Evolutionary conservation across 2,888 invertebrate species (phyloP).

Genomic region (Sesia bembeciformis): DNA sequence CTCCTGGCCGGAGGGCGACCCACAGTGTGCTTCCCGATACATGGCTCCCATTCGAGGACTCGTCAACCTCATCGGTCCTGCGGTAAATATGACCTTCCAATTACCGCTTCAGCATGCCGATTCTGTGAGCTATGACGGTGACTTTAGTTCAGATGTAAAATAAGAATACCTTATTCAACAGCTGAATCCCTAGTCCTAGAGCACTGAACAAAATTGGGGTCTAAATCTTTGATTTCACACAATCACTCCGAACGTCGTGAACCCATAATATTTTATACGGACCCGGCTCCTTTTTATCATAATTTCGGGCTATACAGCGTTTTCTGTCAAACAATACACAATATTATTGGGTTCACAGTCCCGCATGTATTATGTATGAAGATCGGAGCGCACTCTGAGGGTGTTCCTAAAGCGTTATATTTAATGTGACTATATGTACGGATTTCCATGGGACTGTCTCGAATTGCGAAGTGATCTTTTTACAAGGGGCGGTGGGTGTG

Average conservation of each 20-base stretch:
- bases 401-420: slow-evolving; percentile 10
- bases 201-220: not conserved
- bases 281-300: slow-evolving; percentile 39
- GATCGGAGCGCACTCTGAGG: slow-evolving; percentile 28
- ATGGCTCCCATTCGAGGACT: too few species aligned
- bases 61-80: too few species aligned
- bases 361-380: slow-evolving; percentile 61
- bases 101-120: too few species aligned
- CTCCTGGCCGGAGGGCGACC: too few species aligned
- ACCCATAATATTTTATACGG: slow-evolving; percentile 6
- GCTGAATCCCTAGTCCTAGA: too few species aligned
- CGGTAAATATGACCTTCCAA: too few species aligned
- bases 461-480: not conserved
- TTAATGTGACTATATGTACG: slow-evolving; percentile 1
- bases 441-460: not conserved
- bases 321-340: slow-evolving; percentile 52
- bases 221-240: not conserved
- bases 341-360: slow-evolving; percentile 45
- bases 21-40: too few species aligned
- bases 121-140: too few species aligned
- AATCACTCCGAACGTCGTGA: slow-evolving; percentile 2
- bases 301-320: slow-evolving; percentile 39
- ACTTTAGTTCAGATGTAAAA: too few species aligned
- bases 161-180: too few species aligned
- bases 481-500: not conserved